A percentile compares a stretch with the other conserved stretches of the same genome.
Conservation (phyloP, 2,888 invertebrate genomes). For the Tenthredo amoena region DNA sequence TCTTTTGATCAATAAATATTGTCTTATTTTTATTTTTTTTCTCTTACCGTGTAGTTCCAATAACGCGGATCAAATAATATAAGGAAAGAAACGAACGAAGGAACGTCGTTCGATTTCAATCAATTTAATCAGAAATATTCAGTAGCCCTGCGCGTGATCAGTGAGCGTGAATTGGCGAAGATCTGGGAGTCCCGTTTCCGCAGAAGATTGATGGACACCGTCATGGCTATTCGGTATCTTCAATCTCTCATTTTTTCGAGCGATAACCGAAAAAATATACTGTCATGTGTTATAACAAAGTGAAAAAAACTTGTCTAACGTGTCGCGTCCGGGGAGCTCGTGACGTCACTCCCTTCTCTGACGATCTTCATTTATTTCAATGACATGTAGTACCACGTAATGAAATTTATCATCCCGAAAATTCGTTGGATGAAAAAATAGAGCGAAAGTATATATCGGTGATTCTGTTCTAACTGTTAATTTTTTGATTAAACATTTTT, state of each 20-base stretch:
- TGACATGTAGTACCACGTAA: not conserved
- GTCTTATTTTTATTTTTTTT: not conserved
- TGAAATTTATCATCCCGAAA: not conserved
- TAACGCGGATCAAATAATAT: not conserved
- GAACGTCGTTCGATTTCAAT: not conserved
- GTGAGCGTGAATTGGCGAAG: constrained; percentile 40
- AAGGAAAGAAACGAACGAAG: not conserved
- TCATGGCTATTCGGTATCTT: constrained; percentile 16
- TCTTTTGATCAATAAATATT: not conserved
- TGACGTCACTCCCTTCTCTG: not conserved
- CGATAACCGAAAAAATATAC: not conserved
- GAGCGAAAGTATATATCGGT: not conserved
- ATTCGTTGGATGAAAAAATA: not conserved
- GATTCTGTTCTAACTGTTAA: not conserved
- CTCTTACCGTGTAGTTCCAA: not conserved
- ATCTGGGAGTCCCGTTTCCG: not conserved
- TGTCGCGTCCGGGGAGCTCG: not conserved
- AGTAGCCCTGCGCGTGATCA: not conserved
- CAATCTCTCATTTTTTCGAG: constrained; percentile 8
- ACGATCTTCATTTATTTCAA: not conserved
- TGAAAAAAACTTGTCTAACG: constrained; percentile 25
- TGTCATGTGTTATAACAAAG: constrained; percentile 27
- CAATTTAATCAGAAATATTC: not conserved
- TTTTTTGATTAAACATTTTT: too few relatives aligned
- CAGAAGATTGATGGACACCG: constrained; percentile 38